phyloP scores from a whole-genome alignment of 2,113 vertebrate genomes.

The Octodon degus region DNA sequence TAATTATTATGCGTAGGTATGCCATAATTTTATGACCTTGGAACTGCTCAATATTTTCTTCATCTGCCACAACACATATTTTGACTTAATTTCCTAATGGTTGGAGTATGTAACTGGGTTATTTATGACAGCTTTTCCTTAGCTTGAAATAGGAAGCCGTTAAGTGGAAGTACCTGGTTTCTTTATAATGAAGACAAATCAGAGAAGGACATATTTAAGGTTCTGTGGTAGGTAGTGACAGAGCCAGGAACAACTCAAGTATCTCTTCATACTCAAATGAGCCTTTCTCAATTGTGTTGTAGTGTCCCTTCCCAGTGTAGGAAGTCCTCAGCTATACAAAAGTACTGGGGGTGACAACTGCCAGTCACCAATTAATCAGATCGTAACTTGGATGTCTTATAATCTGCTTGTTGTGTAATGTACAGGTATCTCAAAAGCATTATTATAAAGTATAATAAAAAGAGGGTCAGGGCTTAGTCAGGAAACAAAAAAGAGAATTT shows the following conservation, averaged over 20 bases:
- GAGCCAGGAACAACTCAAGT: neutral
- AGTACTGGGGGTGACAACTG: neutral
- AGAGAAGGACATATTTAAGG: neutral
- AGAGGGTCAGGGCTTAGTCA: neutral
- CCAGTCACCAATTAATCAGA: neutral
- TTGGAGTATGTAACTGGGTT: neutral
- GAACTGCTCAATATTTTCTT: slow-evolving; percentile 18
- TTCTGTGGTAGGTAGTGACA: neutral
- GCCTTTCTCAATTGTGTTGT: neutral
- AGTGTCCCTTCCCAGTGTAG: neutral
- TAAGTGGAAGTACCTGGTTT: neutral
- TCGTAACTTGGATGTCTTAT: neutral
- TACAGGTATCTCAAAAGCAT: neutral
- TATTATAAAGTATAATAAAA: neutral
- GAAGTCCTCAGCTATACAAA: neutral
- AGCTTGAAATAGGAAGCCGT: neutral
- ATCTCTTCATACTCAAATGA: neutral
- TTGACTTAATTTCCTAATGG: slow-evolving; percentile 36
- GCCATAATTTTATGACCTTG: neutral
- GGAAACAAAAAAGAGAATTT: neutral
- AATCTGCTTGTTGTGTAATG: neutral
- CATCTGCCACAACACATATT: neutral
- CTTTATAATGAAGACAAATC: slow-evolving; percentile 28
- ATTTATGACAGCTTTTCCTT: neutral
- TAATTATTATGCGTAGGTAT: slow-evolving; percentile 40